Evolutionary conservation across 2,113 vertebrate genomes (phyloP), one percentile per base, ranked within the genome.

Genomic region (Protobothrops mucrosquamatus): DNA sequence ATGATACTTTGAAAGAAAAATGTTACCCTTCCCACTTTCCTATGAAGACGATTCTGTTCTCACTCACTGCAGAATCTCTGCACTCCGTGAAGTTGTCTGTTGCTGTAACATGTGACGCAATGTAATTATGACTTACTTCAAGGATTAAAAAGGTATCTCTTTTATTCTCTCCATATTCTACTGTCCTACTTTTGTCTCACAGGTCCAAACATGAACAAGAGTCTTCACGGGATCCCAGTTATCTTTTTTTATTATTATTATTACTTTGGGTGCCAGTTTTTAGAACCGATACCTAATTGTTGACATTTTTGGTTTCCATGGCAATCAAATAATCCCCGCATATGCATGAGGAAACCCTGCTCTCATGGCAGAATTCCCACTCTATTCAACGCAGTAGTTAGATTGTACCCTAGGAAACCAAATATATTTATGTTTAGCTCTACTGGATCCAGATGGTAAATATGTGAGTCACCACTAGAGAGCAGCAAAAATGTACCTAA

Each of bases 281-380:
- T 87, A 39, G 34, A 74, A 91, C 48, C 46, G 24, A 93, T 92
- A 88, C 93, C 51, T 88, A 94, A 94, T 15, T 69, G 90, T 46
- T 29, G 55, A 52, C 55, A 85, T 85, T 93, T 92, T 81, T 96
- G 23, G 54, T 95, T 96, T 95, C 91, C 52, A 93, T 88, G 91
- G 85, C 85, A 92, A 92, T 85, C 51, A 94, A 93, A 95, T 51
- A 96, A 93, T 93, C 87, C 56, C 95, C 91, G 64, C 88, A 95
- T 95, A 94, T 5, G 48, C 87, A 46, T 26, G 55, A 87, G 81
- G 81, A 39, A 87, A 87, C 39, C 26, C 20, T 87, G 56, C 56
- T 61, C 56, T 51, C 34, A 87, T 87, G 91, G 85, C 91, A 92
- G 59, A 64, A 92, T 87, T 92, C 91, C 91, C 57, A 34, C 46